Base-by-base conservation (phyloP, 2,888 invertebrate genomes). In the Sminthurides aquaticus region DNA sequence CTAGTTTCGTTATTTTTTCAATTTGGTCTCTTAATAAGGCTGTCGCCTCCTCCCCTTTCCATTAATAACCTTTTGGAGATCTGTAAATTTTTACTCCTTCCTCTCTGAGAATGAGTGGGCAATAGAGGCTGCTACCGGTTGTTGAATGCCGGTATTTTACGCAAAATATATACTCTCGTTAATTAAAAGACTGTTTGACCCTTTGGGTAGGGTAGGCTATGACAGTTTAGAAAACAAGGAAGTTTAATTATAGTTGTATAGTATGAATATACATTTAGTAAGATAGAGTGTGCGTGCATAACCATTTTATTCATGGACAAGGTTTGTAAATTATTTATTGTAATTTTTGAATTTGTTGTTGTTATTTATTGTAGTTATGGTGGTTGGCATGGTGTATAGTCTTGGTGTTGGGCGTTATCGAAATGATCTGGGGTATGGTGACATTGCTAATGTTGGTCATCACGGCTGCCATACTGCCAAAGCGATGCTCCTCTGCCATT, bases 331-430 rank as follows among this genome's bases (percentile, higher is more conserved):
- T 18, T 49, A 11, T 25, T 48, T 60, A 27, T 29, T 29, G 15
- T n/a, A 34, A 60, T 22, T 15, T 49, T 11, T 29, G n/a, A 48
- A 20, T 43, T 60, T 58, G n/a, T 34, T 60, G 49, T 28, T 59
- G 43, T n/a, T 52, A 62, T 49, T 59, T 60, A 26, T 65, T 67
- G 63, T 71, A 74, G 74, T 68, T 71, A 62, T 73, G 71, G 71
- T 71, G 71, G 71, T 62, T 73, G 67, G 70, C 70, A 63, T 74
- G 70, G 70, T 62, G 69, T 60, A 60, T 70, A 57, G 64, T 71
- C 67, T 62, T 71, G 70, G 68, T 74, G 62, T 67, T 71, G 68
- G 72, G 72, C 60, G 68, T 69, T 59, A 59, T 69, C 62, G 70
- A 74, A 64, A 65, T 69, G 60, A 64, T 72, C 48, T 73, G 72